Base-by-base conservation (phyloP, 1,140 invertebrate species). In the Macrostomum lignano region DNA sequence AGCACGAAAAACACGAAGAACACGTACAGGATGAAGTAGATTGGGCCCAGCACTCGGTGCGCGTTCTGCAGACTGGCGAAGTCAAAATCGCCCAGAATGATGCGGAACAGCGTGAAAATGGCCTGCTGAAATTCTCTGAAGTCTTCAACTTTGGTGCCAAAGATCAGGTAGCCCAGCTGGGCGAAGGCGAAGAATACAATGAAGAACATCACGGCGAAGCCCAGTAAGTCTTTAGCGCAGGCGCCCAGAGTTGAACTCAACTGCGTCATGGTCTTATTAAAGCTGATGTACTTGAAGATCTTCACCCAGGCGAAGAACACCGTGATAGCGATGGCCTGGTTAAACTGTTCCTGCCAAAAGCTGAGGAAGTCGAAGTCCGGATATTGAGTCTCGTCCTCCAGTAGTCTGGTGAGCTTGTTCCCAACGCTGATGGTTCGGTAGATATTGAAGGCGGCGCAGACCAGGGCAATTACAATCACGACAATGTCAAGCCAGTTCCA, bases 1-100 rank as follows among this genome's bases (percentile, higher is more conserved):
- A 76, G 51, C 17, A 75, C 68, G 45, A 75, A 75, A 58, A 74
- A 75, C 1, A 75, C 71, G 37, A 74, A 67, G 51, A 76, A 70
- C 13, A 75, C 71, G 40, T 71, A 76, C 7, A 66, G 61, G 10
- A 75, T 49, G 51, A 75, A 76, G 52, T 69, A 76, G 28, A 74
- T 65, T 3, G 73, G 73, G n/a, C 72, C 73, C 19, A 75, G 52
- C 17, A 73, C 48, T 25, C 68, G 13, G 55, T 74, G 70, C 1
- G 9, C 26, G 19, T 3, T 28, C 19, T 5, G 26, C 15, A 28
- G 19, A 28, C 19, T 17, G 15, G 3, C 7, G 26, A 28, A 76
- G 48, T 75, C 64, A 52, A 75, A 75, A 48, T 76, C 72, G n/a
- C 73, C 73, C 22, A 76, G 55, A 50, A 75, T 72, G 41, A 70